phyloP scores from a whole-genome alignment of 2,888 invertebrate genomes.

The Octodonta nipae region DNA sequence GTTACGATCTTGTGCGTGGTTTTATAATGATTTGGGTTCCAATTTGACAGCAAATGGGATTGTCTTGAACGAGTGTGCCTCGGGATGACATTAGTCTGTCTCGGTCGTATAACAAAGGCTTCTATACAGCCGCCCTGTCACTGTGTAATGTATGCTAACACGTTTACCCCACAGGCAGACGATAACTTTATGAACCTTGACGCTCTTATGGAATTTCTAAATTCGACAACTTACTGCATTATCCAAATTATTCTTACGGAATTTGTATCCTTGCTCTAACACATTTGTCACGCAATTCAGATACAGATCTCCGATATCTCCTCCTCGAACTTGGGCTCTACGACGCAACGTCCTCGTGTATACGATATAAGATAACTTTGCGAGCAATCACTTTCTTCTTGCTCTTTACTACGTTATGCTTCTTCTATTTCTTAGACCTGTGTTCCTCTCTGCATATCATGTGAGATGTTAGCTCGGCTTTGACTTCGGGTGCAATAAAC shows the following conservation, averaged over 20 bases:
- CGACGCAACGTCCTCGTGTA: slow-evolving; percentile 3
- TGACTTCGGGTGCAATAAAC: slow-evolving; percentile 11
- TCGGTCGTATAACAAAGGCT: slow-evolving; percentile 34
- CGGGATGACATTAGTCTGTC: slow-evolving; percentile 36
- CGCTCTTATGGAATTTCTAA: slow-evolving; percentile 22
- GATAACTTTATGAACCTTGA: slow-evolving; percentile 33
- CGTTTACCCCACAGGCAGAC: slow-evolving; percentile 32
- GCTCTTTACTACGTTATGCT: no score
- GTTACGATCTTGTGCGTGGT: slow-evolving; percentile 26
- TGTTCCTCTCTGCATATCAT: no score
- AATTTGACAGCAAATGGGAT: slow-evolving; percentile 36
- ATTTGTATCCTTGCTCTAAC: slow-evolving; percentile 12
- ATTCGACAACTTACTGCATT: slow-evolving; percentile 23
- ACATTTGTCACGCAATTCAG: slow-evolving; percentile 16
- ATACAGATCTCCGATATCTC: slow-evolving; percentile 11
- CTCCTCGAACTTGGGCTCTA: slow-evolving; percentile 5
- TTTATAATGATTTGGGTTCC: slow-evolving; percentile 32
- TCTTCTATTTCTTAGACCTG: no score
- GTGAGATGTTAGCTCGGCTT: slow-evolving; percentile 4
- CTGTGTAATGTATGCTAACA: slow-evolving; percentile 37
- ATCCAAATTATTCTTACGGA: slow-evolving; percentile 20
- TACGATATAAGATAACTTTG: no score
- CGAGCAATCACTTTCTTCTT: no score
- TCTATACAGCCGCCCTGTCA: slow-evolving; percentile 31
- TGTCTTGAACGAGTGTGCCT: slow-evolving; percentile 34